phyloP scores from a whole-genome alignment of 1,140 invertebrate genomes.

The Drosophila azteca region DNA sequence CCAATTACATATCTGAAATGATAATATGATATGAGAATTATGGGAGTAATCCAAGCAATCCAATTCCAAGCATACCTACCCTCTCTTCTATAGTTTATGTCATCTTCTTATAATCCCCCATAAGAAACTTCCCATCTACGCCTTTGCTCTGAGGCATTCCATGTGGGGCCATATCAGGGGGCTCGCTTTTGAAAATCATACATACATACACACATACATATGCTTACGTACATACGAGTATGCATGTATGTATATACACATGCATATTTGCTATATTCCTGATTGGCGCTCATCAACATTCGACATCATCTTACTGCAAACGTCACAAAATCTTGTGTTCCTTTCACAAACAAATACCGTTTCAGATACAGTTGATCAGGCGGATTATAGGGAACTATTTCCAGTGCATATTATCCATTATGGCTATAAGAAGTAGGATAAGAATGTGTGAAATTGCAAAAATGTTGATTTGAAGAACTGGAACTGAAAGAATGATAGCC shows the following conservation, averaged over 20 bases:
- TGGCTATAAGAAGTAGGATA: slow-evolving; percentile 1
- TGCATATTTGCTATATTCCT: slow-evolving; percentile 21
- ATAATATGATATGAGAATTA: too few species aligned
- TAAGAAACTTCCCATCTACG: slow-evolving; percentile 9
- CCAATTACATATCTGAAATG: too few species aligned
- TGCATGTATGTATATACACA: slow-evolving; percentile 6
- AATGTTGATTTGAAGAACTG: too few species aligned
- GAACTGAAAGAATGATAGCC: too few species aligned
- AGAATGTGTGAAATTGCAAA: not conserved
- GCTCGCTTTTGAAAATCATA: slow-evolving; percentile 36
- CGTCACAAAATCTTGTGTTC: slow-evolving; percentile 45
- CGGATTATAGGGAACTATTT: slow-evolving; percentile 33
- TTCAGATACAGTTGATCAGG: slow-evolving; percentile 42
- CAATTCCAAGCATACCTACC: too few species aligned
- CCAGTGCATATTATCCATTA: slow-evolving; percentile 7
- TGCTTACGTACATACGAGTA: slow-evolving; percentile 7
- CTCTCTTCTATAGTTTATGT: too few species aligned
- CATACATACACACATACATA: slow-evolving; percentile 5
- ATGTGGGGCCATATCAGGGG: slow-evolving; percentile 45
- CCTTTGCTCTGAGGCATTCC: slow-evolving; percentile 24
- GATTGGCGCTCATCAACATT: slow-evolving; percentile 33
- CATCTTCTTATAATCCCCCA: not conserved
- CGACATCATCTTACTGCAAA: slow-evolving; percentile 21
- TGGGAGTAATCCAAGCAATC: too few species aligned
- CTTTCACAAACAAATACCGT: slow-evolving; percentile 28